Evolutionary conservation across 2,113 vertebrate species (phyloP), one percentile per base, ranked within the genome.

Genomic region (Rhynchomys soricoides): DNA sequence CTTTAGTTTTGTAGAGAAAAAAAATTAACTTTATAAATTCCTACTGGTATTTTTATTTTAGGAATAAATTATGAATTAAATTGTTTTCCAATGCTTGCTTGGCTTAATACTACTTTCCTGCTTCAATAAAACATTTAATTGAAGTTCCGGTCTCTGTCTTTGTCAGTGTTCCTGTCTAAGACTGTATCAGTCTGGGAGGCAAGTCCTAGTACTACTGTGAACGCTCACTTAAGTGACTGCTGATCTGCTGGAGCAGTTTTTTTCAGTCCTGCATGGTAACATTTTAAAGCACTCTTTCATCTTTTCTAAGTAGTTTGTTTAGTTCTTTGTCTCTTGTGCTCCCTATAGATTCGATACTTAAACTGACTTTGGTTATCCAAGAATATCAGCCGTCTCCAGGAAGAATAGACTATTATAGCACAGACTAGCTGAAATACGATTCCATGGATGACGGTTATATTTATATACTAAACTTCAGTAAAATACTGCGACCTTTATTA

Each of bases 21-120:
- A 95, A 92, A 71, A 68, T 64, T 93, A 89, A 73, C n/a, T 78
- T 90, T 91, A 24, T 86, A 83, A 82, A 68, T 93, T 95, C 22
- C 78, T 87, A 90, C n/a, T 87, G 45, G 43, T 5, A n/a, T n/a
- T 78, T 48, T 89, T 90, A 91, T 90, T 78, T 78, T 50, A 71
- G 59, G 48, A 93, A 11, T 68, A 97, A 71, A 86, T 92, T 66
- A 29, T 64, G 71, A 79, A 26, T 93, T 95, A 81, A 89, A 91
- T 70, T 37, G 1, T 85, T 90, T 91, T 90, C 50, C 73, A 87
- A 8, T 94, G 50, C 6, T 9, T 83, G 3, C 26, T 74, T 90
- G 43, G 9, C 64, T 87, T 87, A 57, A 89, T 89, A 93, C n/a
- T 91, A 24, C 45, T 94, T 82, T 48, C 93, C 1, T 91, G 24